A percentile compares a stretch with the other conserved stretches of the same genome.
These are phyloP conservation scores for Alligator mississippiensis DNA, from an alignment of 2,113 vertebrate genomes.

Conservation along the genomic window DNA sequence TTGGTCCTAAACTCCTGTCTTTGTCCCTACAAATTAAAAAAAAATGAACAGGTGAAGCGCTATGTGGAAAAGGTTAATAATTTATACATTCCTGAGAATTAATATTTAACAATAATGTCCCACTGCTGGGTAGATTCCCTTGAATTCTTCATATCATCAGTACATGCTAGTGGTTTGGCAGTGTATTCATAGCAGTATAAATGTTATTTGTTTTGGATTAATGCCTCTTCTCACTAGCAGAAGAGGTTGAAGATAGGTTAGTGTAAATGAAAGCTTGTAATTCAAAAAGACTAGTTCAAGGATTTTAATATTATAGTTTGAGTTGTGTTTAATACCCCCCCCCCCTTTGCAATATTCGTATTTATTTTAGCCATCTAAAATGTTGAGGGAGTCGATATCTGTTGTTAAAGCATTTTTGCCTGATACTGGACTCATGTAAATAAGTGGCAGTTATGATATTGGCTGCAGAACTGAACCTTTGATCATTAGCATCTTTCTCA, in stretches of 20 bases:
- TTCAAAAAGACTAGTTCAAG: background rate
- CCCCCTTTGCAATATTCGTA: background rate
- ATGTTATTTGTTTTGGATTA: background rate
- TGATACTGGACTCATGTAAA: background rate
- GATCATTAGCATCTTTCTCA: no score
- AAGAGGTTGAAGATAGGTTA: background rate
- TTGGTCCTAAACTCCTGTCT: background rate
- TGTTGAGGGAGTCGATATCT: background rate
- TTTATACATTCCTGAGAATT: slow-evolving; percentile 42
- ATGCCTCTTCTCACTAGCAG: background rate
- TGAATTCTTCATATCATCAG: background rate
- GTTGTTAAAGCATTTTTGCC: background rate
- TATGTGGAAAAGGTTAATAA: slow-evolving; percentile 3
- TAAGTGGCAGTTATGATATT: background rate
- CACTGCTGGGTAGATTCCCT: background rate
- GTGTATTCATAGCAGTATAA: background rate
- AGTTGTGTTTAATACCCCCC: background rate
- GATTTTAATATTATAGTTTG: background rate
- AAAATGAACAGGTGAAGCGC: background rate
- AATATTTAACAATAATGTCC: slow-evolving; percentile 62
- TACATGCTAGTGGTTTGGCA: background rate
- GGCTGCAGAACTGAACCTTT: background rate
- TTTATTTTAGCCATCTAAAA: background rate
- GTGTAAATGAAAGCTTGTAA: background rate
- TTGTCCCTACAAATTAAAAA: background rate